Conservation (phyloP, 2,888 invertebrate genomes). For the Crioceris asparagi region DNA sequence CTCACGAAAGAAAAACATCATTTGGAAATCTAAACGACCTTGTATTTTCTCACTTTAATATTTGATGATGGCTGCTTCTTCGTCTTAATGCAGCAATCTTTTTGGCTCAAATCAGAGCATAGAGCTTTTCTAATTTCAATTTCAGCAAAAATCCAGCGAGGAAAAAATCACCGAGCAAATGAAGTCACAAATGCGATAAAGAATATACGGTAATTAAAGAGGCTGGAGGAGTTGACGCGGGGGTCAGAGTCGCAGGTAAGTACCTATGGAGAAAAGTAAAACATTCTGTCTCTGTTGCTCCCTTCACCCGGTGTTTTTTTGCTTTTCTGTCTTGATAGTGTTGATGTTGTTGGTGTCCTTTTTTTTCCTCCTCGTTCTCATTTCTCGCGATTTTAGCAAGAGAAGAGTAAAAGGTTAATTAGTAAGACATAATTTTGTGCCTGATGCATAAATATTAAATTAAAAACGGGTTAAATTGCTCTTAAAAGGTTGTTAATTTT, state of each 20-base stretch:
- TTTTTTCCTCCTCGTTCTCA: background rate
- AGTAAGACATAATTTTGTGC: conserved; percentile 23
- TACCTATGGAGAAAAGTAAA: background rate
- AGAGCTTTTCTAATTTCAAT: too few species aligned
- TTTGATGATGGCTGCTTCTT: too few species aligned
- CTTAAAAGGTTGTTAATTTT: conserved; percentile 18
- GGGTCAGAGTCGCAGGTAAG: conserved; percentile 12
- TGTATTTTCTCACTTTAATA: conserved; percentile 23
- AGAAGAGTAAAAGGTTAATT: conserved; percentile 21
- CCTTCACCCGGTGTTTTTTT: too few species aligned
- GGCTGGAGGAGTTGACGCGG: conserved; percentile 4
- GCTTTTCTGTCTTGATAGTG: too few species aligned
- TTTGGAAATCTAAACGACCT: conserved; percentile 20
- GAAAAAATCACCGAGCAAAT: conserved; percentile 20
- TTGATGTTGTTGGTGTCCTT: too few species aligned
- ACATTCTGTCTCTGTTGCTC: too few species aligned
- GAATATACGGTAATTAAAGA: conserved; percentile 34
- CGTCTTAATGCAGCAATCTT: too few species aligned
- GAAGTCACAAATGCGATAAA: conserved; percentile 31
- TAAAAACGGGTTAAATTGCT: conserved; percentile 31
- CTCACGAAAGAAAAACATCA: conserved; percentile 14
- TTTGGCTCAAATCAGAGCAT: too few species aligned
- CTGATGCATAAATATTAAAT: conserved; percentile 27
- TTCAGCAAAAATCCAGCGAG: conserved; percentile 16
- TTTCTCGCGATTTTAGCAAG: background rate